Conservation (phyloP, 2,113 vertebrate species). For the Dolichotis patagonum region DNA sequence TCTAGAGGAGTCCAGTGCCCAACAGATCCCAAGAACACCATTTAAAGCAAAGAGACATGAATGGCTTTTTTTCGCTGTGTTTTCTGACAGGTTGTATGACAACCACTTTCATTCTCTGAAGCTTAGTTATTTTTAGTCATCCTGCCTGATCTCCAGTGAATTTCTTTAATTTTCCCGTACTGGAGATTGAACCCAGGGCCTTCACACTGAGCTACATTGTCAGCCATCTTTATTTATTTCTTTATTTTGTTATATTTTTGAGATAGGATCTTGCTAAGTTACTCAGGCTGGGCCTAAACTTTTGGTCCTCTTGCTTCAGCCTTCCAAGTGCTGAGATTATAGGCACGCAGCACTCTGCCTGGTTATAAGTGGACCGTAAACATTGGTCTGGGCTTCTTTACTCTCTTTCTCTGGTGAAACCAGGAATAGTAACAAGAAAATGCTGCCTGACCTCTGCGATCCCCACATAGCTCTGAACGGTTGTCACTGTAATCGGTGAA, state of each 20-base stretch:
- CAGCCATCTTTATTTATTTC: not conserved
- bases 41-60: slow-evolving; percentile 2
- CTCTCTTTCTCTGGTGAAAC: not conserved
- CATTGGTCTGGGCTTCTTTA: not conserved
- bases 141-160: not conserved
- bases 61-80: not conserved
- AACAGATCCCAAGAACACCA: accelerated
- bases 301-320: not conserved
- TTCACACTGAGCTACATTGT: not conserved
- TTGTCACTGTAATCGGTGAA: not conserved
- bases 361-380: not conserved
- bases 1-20: slow-evolving; percentile 28
- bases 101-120: slow-evolving; percentile 25
- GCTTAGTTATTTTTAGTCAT: not conserved
- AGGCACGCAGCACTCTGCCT: not conserved
- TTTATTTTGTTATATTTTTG: not conserved
- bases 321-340: not conserved
- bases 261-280: not conserved
- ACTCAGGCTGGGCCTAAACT: not conserved
- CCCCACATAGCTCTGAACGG: accelerated
- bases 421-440: not conserved
- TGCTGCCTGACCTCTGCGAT: not conserved
- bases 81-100: not conserved
- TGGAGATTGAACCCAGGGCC: not conserved
- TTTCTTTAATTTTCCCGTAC: not conserved